Evolutionary conservation across 2,888 invertebrate species (phyloP).

Genomic region (Lasioglossum morio): DNA sequence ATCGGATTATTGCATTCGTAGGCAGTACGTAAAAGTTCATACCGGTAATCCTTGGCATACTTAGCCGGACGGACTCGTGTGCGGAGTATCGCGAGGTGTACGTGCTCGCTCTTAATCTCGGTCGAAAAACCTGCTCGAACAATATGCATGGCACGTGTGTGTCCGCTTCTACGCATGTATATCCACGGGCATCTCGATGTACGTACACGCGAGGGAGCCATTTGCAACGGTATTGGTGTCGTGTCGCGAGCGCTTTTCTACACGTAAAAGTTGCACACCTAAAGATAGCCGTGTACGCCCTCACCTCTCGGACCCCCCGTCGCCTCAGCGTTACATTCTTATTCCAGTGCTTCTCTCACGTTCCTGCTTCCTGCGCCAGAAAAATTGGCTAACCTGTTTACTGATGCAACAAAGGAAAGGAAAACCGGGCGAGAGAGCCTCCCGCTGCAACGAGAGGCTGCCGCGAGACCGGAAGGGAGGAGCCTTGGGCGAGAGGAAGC

Average conservation of each 20-base stretch:
- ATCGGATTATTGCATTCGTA: slow-evolving; percentile 54
- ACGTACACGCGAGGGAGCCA: not conserved
- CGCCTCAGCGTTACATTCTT: slow-evolving; percentile 46
- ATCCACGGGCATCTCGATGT: not conserved
- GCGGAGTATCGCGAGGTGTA: slow-evolving; percentile 41
- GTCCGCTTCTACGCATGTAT: not conserved
- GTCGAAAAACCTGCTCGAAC: slow-evolving; percentile 62
- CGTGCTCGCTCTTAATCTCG: slow-evolving; percentile 58
- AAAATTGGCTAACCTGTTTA: slow-evolving; percentile 65
- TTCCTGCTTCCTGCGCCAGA: slow-evolving; percentile 62
- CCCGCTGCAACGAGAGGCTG: not conserved
- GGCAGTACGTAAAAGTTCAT: slow-evolving; percentile 52
- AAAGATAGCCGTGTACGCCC: not conserved
- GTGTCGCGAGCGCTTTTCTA: slow-evolving; percentile 10
- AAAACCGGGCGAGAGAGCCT: slow-evolving; percentile 30
- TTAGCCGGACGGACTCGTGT: slow-evolving; percentile 39
- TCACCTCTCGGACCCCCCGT: not conserved
- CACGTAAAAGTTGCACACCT: slow-evolving; percentile 44
- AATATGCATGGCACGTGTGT: slow-evolving; percentile 51
- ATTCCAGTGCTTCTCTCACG: slow-evolving; percentile 59
- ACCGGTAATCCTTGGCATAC: slow-evolving; percentile 65
- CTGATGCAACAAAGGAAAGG: slow-evolving; percentile 63
- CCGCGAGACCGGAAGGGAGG: slow-evolving; percentile 1
- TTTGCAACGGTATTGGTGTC: not conserved
- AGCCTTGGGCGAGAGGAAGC: slow-evolving; percentile 6